These are phyloP conservation scores for Microtus ochrogaster DNA, from an alignment of 2,113 vertebrate species.

Conservation along the genomic window DNA sequence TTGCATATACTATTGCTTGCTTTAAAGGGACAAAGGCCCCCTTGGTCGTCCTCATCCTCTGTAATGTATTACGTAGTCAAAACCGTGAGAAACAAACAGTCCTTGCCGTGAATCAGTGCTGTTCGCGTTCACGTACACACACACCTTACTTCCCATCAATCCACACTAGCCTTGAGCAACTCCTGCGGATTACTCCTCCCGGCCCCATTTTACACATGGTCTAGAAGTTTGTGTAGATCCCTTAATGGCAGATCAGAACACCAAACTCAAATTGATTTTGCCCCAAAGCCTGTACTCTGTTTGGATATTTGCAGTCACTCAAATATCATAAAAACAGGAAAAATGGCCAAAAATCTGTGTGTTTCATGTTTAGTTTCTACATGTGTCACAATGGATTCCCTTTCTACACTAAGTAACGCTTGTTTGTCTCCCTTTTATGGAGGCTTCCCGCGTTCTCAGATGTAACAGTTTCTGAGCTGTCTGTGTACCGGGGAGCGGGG, in stretches of 20 bases:
- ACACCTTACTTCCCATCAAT: not conserved
- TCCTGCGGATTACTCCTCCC: not conserved
- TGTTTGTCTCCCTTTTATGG: not conserved
- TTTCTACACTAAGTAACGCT: not conserved
- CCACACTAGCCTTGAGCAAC: not conserved
- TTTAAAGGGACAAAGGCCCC: not conserved
- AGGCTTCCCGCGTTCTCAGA: not conserved
- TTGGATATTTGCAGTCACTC: not conserved
- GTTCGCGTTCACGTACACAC: not conserved
- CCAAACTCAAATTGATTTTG: not conserved
- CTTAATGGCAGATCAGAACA: not conserved
- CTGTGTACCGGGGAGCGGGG: not conserved
- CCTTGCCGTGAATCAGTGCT: not conserved
- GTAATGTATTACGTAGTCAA: not conserved
- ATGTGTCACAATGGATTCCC: not conserved
- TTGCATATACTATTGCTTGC: not conserved
- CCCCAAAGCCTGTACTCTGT: not conserved
- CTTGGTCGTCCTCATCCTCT: not conserved
- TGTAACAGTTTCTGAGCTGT: not conserved
- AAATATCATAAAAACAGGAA: not conserved
- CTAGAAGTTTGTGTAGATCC: not conserved
- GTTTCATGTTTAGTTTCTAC: not conserved
- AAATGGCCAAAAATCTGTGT: not conserved
- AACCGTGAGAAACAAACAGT: not conserved
- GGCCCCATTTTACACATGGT: not conserved